Conservation (phyloP, 2,797 vertebrate genomes). For the Remorina albescens region DNA sequence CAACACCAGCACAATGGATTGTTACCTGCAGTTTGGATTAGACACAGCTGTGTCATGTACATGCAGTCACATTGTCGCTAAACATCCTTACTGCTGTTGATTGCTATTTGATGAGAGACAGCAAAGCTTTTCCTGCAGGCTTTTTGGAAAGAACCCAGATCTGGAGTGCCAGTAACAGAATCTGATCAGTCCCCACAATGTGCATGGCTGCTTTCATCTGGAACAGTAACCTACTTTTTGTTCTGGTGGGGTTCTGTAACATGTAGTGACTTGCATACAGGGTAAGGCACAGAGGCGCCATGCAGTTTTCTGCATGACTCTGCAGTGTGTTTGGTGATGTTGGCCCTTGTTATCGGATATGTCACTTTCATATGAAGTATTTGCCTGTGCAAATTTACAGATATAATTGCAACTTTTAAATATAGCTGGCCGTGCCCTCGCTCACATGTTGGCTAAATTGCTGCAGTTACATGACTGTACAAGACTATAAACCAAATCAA, state of each 20-base stretch:
- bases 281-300: constrained; percentile 25
- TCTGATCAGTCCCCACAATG: constrained; percentile 32
- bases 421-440: neutral
- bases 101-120: constrained; percentile 60
- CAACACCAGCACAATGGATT: neutral
- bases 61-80: constrained; percentile 20
- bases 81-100: constrained; percentile 25
- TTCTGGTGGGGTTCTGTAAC: constrained; percentile 41
- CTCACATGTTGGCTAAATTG: neutral
- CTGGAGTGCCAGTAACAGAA: constrained; percentile 54
- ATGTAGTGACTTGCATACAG: constrained; percentile 61
- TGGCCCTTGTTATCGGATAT: constrained; percentile 1
- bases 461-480: neutral
- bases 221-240: constrained; percentile 41
- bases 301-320: constrained; percentile 29
- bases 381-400: constrained; percentile 44
- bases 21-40: neutral
- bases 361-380: constrained; percentile 19
- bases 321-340: constrained; percentile 2
- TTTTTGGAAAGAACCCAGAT: constrained; percentile 50
- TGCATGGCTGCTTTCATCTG: constrained; percentile 26
- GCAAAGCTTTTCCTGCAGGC: constrained; percentile 44
- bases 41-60: constrained; percentile 5
- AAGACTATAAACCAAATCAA: constrained; percentile 36
- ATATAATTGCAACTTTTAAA: constrained; percentile 19